A percentile compares a stretch with the other conserved stretches of the same genome.
These are phyloP conservation scores for Tipula helvola DNA, from an alignment of 2,888 invertebrate species.

Conservation along the genomic window DNA sequence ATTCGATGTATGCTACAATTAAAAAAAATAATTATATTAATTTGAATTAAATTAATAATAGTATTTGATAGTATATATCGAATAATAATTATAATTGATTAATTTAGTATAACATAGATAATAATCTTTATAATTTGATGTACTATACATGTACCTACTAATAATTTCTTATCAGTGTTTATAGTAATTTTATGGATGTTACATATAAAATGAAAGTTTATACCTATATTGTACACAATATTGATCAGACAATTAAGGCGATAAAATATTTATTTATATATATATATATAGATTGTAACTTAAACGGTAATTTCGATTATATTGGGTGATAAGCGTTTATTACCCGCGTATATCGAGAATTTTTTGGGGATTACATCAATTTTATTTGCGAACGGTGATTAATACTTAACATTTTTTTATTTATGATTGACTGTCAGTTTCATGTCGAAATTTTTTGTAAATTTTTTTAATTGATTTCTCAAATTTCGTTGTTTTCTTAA, in stretches of 20 bases:
- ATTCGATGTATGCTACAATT: not conserved
- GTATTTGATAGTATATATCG: not conserved
- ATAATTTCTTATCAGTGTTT: not conserved
- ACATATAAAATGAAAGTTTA: not conserved
- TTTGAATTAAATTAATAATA: not conserved
- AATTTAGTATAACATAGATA: not conserved
- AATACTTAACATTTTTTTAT: not conserved
- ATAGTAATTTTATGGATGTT: not conserved
- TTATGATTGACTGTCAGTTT: not conserved
- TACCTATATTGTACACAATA: too few species aligned
- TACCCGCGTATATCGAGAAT: not conserved
- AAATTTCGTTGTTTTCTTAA: not conserved
- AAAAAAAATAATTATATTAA: not conserved
- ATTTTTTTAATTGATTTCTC: not conserved
- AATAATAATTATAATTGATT: not conserved
- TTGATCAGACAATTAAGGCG: not conserved
- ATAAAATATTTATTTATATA: not conserved
- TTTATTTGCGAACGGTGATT: not conserved
- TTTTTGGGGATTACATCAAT: not conserved
- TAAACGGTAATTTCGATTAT: not conserved
- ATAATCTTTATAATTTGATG: not conserved
- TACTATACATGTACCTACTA: not conserved
- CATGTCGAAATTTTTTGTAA: not conserved
- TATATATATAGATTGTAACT: not conserved
- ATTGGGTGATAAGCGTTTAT: not conserved